Base-by-base conservation (phyloP, 2,888 invertebrate species). In the Amiota communis region DNA sequence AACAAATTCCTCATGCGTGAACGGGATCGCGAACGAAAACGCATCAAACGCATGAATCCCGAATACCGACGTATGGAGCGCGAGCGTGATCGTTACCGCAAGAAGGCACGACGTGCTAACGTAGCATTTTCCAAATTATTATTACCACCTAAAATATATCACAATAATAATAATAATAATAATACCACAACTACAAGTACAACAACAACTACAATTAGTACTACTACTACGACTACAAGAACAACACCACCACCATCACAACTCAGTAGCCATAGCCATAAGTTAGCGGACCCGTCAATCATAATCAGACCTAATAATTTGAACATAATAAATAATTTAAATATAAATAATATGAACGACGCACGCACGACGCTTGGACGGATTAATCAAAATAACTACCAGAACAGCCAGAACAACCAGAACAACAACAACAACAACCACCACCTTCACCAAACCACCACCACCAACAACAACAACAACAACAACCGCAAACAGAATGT, bases 21-120 rank as follows among this genome's bases (percentile, higher is more conserved):
- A 77, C 78, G 83, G 71, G 86, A 86, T 76, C 87, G 86, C 49
- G 86, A 86, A 68, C 74, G 86, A 51, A 87, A 86, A 70, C 85
- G 86, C 64, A 85, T 83, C 74, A 86, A 86, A 76, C 82, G 86
- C 71, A 77, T 83, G 76, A 87, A 86, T 78, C 87, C 87, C 70
- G 87, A 86, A n/a, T 86, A 87, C 74, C 85, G 86, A 4, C 81
- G 82, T 74, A 85, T 86, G 82, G 86, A 86, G 75, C 81, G 87
- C 17, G 87, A 81, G 72, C 85, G 85, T 71, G 87, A 87, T 79
- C 77, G 85, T 76, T 87, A 86, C 79, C 85, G 86, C 76, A 86
- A 86, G 77, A 86, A 86, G 83, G 79, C 84, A 80, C 86, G 87
- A 79, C 86, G 86, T 78, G 86, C 84, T 80, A 81, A 86, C 83